Percentiles rank a stretch among this genome's conserved stretches.
Evolutionary conservation across 2,888 invertebrate genomes (phyloP).

Genomic region (Ferdinandea cuprea): DNA sequence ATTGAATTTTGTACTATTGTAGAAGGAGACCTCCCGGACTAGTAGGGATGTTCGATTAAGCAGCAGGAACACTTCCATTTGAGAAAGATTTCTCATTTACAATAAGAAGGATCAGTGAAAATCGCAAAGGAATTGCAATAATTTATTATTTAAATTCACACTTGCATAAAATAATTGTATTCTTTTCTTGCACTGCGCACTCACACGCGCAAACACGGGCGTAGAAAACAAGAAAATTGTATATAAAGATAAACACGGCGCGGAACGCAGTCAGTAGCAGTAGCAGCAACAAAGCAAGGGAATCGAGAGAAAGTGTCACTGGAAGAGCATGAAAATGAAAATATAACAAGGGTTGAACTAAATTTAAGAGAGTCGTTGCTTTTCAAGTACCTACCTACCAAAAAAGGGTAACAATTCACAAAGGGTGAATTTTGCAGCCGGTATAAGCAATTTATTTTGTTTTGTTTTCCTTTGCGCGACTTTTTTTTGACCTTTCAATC

Average conservation of each 20-base stretch:
- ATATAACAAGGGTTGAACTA: neutral
- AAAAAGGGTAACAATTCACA: conserved; percentile 26
- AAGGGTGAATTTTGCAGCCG: conserved; percentile 56
- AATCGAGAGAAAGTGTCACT: conserved; percentile 45
- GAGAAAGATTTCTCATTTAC: neutral
- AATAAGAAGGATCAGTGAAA: neutral
- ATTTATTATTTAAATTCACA: conserved; percentile 14
- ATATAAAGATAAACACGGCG: conserved; percentile 32
- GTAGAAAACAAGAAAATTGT: conserved; percentile 31
- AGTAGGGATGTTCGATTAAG: neutral
- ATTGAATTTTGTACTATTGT: neutral
- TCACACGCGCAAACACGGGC: conserved; percentile 28
- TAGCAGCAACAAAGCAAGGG: conserved; percentile 5
- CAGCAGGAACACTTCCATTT: neutral
- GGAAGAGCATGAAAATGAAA: too few species aligned
- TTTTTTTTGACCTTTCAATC: conserved; percentile 20
- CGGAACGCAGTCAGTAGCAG: conserved; percentile 2
- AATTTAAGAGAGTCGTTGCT: conserved; percentile 10
- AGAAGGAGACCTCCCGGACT: conserved; percentile 14
- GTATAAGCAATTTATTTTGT: conserved; percentile 29
- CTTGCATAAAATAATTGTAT: conserved; percentile 42
- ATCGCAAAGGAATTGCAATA: conserved; percentile 19
- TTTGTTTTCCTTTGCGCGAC: conserved; percentile 36
- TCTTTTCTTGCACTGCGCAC: conserved; percentile 24
- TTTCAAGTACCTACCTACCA: too few species aligned